Conservation (phyloP, 92 coral and sea anemone genomes). For the Paramuricea clavata region DNA sequence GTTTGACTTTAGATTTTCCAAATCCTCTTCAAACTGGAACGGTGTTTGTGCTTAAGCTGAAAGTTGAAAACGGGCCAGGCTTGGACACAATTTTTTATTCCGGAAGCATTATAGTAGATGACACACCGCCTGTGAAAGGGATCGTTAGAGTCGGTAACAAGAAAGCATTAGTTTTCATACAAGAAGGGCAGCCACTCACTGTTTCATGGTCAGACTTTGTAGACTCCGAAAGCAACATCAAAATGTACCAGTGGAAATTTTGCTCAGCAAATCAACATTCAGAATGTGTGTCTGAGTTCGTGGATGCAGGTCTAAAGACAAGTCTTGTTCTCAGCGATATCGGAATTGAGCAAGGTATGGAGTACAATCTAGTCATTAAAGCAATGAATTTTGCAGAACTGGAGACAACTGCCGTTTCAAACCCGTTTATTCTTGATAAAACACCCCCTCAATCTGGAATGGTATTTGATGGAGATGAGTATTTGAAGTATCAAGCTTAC, state of each 20-base stretch:
- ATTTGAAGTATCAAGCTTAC: slow-evolving; percentile 55
- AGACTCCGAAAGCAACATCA: slow-evolving; percentile 84
- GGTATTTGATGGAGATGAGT: slow-evolving; percentile 78
- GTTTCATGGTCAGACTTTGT: slow-evolving; percentile 85
- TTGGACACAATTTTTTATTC: slow-evolving; percentile 68
- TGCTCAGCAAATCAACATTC: slow-evolving; percentile 66
- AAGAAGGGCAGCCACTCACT: slow-evolving; percentile 65
- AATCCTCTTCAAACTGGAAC: slow-evolving; percentile 78
- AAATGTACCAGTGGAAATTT: slow-evolving; percentile 81
- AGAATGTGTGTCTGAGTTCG: slow-evolving; percentile 76
- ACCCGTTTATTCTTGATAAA: slow-evolving; percentile 75
- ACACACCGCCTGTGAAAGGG: slow-evolving; percentile 79
- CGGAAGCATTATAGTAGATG: slow-evolving; percentile 72
- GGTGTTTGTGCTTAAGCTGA: slow-evolving; percentile 63
- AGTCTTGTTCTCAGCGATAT: slow-evolving; percentile 62
- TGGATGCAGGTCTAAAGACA: slow-evolving; percentile 66
- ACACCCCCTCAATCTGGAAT: slow-evolving; percentile 72
- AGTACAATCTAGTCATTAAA: slow-evolving; percentile 77
- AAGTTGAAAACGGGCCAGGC: slow-evolving; percentile 85
- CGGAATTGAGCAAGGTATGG: slow-evolving; percentile 81
- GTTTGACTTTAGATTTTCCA: slow-evolving; percentile 45
- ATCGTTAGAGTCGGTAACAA: slow-evolving; percentile 75
- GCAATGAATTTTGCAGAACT: slow-evolving; percentile 84
- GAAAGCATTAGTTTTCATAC: slow-evolving; percentile 62
- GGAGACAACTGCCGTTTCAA: slow-evolving; percentile 75